A percentile compares a stretch with the other conserved stretches of the same genome.
Evolutionary conservation across 2,888 invertebrate genomes (phyloP).

Genomic region (Nineta flava): DNA sequence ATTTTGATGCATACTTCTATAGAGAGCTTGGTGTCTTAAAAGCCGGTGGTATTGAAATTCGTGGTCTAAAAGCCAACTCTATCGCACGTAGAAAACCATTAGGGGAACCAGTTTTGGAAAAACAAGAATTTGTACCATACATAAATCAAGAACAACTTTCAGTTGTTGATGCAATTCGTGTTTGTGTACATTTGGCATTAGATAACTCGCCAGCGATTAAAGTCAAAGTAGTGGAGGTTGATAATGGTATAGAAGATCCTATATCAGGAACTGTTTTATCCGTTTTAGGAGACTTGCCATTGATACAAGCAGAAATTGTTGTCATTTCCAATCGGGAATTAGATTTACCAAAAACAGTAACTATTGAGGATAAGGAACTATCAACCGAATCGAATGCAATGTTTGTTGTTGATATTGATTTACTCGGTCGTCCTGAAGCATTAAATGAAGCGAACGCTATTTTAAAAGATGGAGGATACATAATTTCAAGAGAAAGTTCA

Average conservation of each 20-base stretch:
- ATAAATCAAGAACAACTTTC: slow-evolving; percentile 14
- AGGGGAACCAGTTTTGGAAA: slow-evolving; percentile 62
- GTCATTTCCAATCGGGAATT: slow-evolving; percentile 35
- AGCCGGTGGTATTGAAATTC: slow-evolving; percentile 61
- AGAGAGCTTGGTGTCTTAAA: slow-evolving; percentile 28
- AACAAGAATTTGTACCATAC: slow-evolving; percentile 56
- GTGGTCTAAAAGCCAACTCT: slow-evolving; percentile 59
- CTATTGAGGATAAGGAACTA: slow-evolving; percentile 44
- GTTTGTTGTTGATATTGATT: slow-evolving; percentile 20
- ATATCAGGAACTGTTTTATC: slow-evolving; percentile 38
- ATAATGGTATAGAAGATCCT: slow-evolving; percentile 25
- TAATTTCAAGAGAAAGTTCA: slow-evolving; percentile 40
- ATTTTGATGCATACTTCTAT: slow-evolving; percentile 25
- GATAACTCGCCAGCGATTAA: slow-evolving; percentile 52
- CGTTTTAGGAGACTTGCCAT: slow-evolving; percentile 47
- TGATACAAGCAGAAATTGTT: slow-evolving; percentile 48
- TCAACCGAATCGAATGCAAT: slow-evolving; percentile 18
- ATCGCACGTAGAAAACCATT: slow-evolving; percentile 52
- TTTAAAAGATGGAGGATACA: slow-evolving; percentile 40
- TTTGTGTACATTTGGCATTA: slow-evolving; percentile 49
- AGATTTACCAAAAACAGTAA: slow-evolving; percentile 33
- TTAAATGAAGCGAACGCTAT: slow-evolving; percentile 31
- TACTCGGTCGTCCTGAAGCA: slow-evolving; percentile 30
- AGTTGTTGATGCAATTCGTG: slow-evolving; percentile 29
- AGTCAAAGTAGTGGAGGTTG: slow-evolving; percentile 33